Conservation (phyloP, 1,140 invertebrate genomes). For the Sminthurinus signatus region DNA sequence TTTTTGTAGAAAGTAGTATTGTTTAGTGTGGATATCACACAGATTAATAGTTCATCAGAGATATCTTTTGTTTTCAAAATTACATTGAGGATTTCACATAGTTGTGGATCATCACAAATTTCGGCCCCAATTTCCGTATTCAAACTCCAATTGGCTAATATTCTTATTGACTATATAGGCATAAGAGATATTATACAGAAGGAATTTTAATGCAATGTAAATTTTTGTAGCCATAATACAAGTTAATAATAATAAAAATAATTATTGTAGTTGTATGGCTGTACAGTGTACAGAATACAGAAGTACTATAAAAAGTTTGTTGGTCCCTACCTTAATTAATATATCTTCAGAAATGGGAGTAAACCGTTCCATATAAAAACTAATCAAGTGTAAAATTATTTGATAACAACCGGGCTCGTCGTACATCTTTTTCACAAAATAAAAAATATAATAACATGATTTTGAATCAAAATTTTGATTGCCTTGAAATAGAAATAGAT, state of each 20-base stretch:
- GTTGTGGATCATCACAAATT: slow-evolving; percentile 46
- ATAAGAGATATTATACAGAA: too few species aligned
- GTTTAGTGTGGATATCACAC: slow-evolving; percentile 58
- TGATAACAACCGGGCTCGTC: slow-evolving; percentile 53
- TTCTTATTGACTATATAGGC: slow-evolving; percentile 55
- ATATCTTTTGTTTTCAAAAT: slow-evolving; percentile 51
- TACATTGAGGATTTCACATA: slow-evolving; percentile 50
- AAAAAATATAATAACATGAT: too few species aligned
- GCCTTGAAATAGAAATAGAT: too few species aligned
- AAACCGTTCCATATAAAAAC: slow-evolving; percentile 53
- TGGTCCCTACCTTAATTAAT: slow-evolving; percentile 60
- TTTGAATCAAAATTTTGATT: too few species aligned
- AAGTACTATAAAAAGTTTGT: too few species aligned
- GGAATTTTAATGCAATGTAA: too few species aligned
- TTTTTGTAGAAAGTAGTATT: slow-evolving; percentile 58
- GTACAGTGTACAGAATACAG: too few species aligned
- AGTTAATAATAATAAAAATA: too few species aligned
- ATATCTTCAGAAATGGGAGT: slow-evolving; percentile 55
- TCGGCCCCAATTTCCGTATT: slow-evolving; percentile 59
- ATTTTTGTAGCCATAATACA: too few species aligned
- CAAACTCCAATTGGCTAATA: slow-evolving; percentile 66
- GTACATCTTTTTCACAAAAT: slow-evolving; percentile 49
- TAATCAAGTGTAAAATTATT: slow-evolving; percentile 53
- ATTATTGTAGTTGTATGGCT: too few species aligned
- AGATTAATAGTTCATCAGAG: slow-evolving; percentile 58